phyloP scores from a whole-genome alignment of 1,140 invertebrate species.

The Pseudomyrmex gracilis region DNA sequence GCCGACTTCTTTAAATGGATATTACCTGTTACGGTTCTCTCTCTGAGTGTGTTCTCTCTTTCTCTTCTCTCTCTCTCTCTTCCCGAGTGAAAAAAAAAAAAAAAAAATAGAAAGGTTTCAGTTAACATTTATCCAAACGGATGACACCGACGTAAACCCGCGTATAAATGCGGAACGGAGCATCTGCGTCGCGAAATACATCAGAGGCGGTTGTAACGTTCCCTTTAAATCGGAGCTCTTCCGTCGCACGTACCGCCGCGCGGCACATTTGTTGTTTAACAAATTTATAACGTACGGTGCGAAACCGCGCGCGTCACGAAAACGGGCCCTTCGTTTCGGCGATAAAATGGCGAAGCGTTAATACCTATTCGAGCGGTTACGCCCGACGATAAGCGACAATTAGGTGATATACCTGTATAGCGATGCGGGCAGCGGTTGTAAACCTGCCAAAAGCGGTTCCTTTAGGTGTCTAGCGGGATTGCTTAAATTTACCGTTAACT shows the following conservation, averaged over 20 bases:
- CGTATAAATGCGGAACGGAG: not conserved
- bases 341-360: conserved; percentile 49
- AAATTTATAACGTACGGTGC: conserved; percentile 55
- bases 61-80: no score
- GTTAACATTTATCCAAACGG: not conserved
- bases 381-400: conserved; percentile 42
- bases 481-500: conserved; percentile 50
- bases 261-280: conserved; percentile 50
- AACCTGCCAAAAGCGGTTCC: conserved; percentile 22
- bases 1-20: not conserved
- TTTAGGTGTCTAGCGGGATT: conserved; percentile 13
- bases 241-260: conserved; percentile 14
- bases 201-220: not conserved
- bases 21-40: not conserved
- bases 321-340: conserved; percentile 33
- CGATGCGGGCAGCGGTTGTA: conserved; percentile 6
- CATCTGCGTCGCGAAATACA: conserved; percentile 3
- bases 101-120: not conserved
- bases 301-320: not conserved
- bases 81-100: no score
- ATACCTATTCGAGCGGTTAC: conserved; percentile 39
- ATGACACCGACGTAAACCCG: not conserved
- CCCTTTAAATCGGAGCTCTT: conserved; percentile 2
- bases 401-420: conserved; percentile 4
- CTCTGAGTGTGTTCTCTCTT: not conserved